A percentile compares a stretch with the other conserved stretches of the same genome.
phyloP scores from a whole-genome alignment of 2,888 invertebrate species.

The Ashinkailepas kermadecensis region DNA sequence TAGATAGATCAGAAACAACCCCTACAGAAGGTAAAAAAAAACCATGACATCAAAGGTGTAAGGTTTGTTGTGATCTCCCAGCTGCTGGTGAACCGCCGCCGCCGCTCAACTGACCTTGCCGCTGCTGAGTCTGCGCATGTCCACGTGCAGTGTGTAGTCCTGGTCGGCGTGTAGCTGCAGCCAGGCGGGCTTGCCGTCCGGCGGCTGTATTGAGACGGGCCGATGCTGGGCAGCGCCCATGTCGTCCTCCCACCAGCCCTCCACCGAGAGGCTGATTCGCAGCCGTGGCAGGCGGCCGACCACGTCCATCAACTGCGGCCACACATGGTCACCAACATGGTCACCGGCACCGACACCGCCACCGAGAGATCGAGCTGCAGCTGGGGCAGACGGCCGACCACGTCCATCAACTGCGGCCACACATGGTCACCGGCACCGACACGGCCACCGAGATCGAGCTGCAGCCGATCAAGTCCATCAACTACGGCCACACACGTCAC shows the following conservation, averaged over 20 bases:
- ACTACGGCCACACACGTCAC: neutral
- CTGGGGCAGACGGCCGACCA: neutral
- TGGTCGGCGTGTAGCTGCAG: slow-evolving; percentile 57
- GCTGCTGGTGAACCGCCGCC: no score
- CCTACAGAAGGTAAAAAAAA: no score
- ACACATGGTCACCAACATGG: neutral
- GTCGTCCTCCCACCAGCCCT: slow-evolving; percentile 22
- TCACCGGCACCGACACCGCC: no score
- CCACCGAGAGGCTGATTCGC: slow-evolving; percentile 1
- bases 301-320: slow-evolving; percentile 10
- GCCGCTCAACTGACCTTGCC: slow-evolving; percentile 37
- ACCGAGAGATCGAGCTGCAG: no score
- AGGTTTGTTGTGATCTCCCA: no score
- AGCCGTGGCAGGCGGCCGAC: slow-evolving; percentile 19
- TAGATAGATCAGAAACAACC: no score
- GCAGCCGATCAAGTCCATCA: neutral
- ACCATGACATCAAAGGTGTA: no score
- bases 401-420: neutral
- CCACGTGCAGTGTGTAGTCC: slow-evolving; percentile 61
- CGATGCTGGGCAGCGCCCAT: neutral
- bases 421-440: neutral
- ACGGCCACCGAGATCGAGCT: neutral
- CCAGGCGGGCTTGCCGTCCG: slow-evolving; percentile 44
- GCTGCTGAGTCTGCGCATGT: slow-evolving; percentile 39
- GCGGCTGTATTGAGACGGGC: neutral